Evolutionary conservation across 2,797 vertebrate species (phyloP).

Genomic region (Alca torda): DNA sequence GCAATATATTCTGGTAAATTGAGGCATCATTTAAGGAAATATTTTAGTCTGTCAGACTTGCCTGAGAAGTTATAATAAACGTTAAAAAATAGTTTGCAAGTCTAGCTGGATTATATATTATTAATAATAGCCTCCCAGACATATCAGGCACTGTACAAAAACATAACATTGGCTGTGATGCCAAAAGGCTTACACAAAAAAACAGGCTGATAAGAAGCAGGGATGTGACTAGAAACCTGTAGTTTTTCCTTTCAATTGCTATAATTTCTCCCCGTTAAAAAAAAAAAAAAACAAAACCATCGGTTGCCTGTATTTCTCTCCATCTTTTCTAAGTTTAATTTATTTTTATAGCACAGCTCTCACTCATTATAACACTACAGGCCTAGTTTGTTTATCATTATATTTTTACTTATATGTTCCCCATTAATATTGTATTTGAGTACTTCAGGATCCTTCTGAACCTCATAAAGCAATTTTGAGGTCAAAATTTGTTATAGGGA

Average conservation of each 20-base stretch:
- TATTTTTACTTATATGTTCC: background rate
- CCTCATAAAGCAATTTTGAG: background rate
- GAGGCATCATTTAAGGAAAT: background rate
- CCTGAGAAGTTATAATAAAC: background rate
- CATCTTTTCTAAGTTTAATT: background rate
- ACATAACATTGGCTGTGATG: background rate
- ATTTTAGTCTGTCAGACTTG: slow-evolving; percentile 4
- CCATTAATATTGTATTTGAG: background rate
- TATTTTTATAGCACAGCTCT: background rate
- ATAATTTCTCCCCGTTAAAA: background rate
- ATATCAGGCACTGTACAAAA: background rate
- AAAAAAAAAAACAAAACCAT: background rate
- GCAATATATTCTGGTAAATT: background rate
- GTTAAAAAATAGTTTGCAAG: background rate
- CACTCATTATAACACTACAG: background rate
- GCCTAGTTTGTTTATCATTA: background rate
- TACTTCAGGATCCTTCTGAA: background rate
- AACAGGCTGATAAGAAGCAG: background rate
- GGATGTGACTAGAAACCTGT: background rate
- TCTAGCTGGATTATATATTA: slow-evolving; percentile 42
- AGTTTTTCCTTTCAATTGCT: background rate
- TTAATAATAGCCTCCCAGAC: slow-evolving; percentile 27
- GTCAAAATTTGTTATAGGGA: background rate
- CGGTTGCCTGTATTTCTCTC: background rate
- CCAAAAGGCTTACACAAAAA: background rate